Base-by-base conservation (phyloP, 2,797 vertebrate species). In the Acrossocheilus fasciatus region DNA sequence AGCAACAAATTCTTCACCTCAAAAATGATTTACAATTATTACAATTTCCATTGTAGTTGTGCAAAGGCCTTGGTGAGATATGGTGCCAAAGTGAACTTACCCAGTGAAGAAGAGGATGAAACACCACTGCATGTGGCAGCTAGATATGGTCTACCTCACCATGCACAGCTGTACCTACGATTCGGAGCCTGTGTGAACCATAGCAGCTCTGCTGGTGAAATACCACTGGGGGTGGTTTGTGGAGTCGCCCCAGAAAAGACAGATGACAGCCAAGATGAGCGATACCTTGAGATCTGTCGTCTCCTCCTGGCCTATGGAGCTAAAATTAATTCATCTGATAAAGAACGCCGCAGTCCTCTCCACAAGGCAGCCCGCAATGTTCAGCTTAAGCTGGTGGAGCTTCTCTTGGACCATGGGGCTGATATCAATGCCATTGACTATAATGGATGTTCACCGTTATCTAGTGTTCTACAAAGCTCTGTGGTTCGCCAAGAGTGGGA, bases 391-490 rank as follows among this genome's bases (percentile, higher is more conserved):
- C 86, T 96, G 89, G 94, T 64, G 4, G 30, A 52, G 26, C 93
- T 95, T 17, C 93, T 95, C 57, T 90, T 96, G 89, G 81, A 1
- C 39, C 43, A 45, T 0, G 88, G 92, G 1, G 96, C 95, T 0
- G 92, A 96, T 1, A 84, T 93, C 84, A 93, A 94, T 0, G 93
- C 93, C 45, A 91, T 94, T 0, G 95, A 96, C 91, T 96, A 96
- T 14, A 90, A 94, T 0, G 95, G 96, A 0, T 45, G 91, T 34
- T 92, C 95, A 9, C 96, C 95, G 0, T 88, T 96, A 72, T 92
- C 93, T 14, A 93, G 90, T 4, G 91, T n/a, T 0, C 92, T 96
- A 54, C 94, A 91, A 80, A 81, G n/a, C 0, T 91, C 94, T 0
- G 54, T 90, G 52, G 57, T 93, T 81, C 91, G 47, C 36, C 8